Evolutionary conservation across 2,888 invertebrate species (phyloP).

Genomic region (Incurvaria masculella): DNA sequence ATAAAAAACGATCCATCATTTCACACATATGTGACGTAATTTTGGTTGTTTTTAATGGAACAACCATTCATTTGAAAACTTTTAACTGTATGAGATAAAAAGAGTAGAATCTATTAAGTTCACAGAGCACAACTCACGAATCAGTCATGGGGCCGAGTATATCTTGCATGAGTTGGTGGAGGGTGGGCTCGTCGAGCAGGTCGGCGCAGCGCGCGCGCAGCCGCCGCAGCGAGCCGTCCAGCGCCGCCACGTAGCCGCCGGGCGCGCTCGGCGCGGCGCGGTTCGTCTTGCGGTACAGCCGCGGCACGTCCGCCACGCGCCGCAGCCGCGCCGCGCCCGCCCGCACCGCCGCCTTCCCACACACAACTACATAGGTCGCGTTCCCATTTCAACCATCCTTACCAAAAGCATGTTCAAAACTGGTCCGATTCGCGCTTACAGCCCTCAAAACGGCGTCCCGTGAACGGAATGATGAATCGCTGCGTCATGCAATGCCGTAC

Average conservation of each 20-base stretch:
- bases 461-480: too few species aligned
- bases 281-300: slow-evolving; percentile 90
- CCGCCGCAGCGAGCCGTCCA: too few species aligned
- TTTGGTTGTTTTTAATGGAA: too few species aligned
- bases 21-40: too few species aligned
- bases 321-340: slow-evolving; percentile 61
- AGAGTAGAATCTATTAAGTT: not conserved
- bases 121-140: slow-evolving; percentile 59
- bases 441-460: too few species aligned
- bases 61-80: too few species aligned
- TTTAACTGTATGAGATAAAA: too few species aligned
- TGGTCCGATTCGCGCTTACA: too few species aligned
- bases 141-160: slow-evolving; percentile 51
- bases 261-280: slow-evolving; percentile 79
- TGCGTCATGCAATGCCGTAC: too few species aligned
- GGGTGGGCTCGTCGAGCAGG: slow-evolving; percentile 33
- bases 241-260: slow-evolving; percentile 76
- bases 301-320: slow-evolving; percentile 90
- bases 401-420: too few species aligned
- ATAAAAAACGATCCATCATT: slow-evolving; percentile 1
- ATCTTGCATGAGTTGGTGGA: slow-evolving; percentile 31
- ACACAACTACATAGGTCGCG: too few species aligned
- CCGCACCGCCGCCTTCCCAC: slow-evolving; percentile 31
- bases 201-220: slow-evolving; percentile 52
- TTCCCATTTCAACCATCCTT: too few species aligned